Base-by-base conservation (phyloP, 1,140 invertebrate genomes). In the Palaemon carinicauda region DNA sequence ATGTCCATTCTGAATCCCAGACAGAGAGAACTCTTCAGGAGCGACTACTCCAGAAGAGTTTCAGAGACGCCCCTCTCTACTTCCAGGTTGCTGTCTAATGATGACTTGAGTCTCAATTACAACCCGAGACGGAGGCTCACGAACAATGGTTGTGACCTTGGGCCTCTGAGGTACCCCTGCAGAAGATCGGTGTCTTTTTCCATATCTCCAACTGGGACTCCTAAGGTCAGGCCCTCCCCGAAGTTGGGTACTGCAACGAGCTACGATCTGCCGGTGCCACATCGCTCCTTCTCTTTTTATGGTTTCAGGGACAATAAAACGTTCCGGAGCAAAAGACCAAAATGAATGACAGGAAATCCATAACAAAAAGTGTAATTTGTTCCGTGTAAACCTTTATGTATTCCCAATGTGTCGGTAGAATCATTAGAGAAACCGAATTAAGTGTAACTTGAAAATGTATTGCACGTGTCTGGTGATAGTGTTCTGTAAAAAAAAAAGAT, bases 101-200 rank as follows among this genome's bases (percentile, higher is more conserved):
- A 65, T 7, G 74, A 65, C 14, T 21, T 84, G n/a, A 4, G 21
- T 3, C 24, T 69, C 3, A 29, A 24, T 41, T 81, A 69, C 50
- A 24, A 33, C 31, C 60, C 56, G 19, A 81, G 27, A 41, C 5
- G 27, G 31, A 74, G 14, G 24, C 19, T 51, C 14, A 15, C 53
- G 0, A 77, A 77, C 19, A 24, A 17, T 33, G 12, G 24, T n/a
- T 77, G 53, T 33, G 53, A 54, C 41, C 29, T 41, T 19, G 53
- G 12, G 14, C 82, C 73, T 77, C 21, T 69, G n/a, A 54, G 51
- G 19, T 60, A 54, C 33, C 29, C 51, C 1, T 84, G 82, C 53
- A 84, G 82, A 31, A 75, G 82, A 31, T 84, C 82, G 1, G 82
- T 84, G 71, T 84, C 82, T 31, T 84, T 77, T 53, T 75, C 73